phyloP scores from a whole-genome alignment of 2,888 invertebrate species.

The Papilio gigon region DNA sequence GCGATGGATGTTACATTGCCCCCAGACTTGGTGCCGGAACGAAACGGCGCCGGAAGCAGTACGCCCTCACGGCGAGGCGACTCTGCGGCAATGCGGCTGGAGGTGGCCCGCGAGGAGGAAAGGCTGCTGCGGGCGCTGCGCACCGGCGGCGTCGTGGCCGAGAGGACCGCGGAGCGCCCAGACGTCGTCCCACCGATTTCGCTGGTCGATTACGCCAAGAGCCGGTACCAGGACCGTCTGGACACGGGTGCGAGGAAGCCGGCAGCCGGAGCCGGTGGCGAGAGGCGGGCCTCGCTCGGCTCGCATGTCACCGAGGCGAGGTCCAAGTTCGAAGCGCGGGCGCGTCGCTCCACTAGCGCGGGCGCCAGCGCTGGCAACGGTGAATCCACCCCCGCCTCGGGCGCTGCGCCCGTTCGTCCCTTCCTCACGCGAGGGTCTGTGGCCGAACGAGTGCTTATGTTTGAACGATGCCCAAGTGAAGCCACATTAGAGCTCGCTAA shows the following conservation, averaged over 20 bases:
- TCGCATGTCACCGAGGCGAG: conserved; percentile 79
- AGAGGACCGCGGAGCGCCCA: conserved; percentile 73
- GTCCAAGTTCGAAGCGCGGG: conserved; percentile 79
- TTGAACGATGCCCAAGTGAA: conserved; percentile 94
- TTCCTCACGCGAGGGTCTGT: conserved; percentile 95
- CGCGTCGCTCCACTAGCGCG: conserved; percentile 76
- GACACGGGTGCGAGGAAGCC: conserved; percentile 78
- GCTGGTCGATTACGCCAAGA: conserved; percentile 85
- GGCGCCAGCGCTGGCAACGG: conserved; percentile 70
- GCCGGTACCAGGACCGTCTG: conserved; percentile 83
- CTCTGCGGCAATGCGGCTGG: conserved; percentile 83
- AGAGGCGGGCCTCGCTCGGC: conserved; percentile 73
- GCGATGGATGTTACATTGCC: conserved; percentile 86
- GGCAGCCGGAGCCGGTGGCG: conserved; percentile 70
- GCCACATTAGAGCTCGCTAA: conserved; percentile 85
- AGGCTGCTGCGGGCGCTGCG: conserved; percentile 89
- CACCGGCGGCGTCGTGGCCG: conserved; percentile 84
- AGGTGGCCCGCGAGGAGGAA: conserved; percentile 92
- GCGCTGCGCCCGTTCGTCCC: conserved; percentile 86
- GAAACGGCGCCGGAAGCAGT: conserved; percentile 69
- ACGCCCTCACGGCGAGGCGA: conserved; percentile 73
- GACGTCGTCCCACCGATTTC: conserved; percentile 81
- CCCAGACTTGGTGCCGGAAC: conserved; percentile 82
- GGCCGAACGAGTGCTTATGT: conserved; percentile 94
- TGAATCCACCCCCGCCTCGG: conserved; percentile 64